Evolutionary conservation across 2,888 invertebrate species (phyloP).

Genomic region (Volucella inflata): DNA sequence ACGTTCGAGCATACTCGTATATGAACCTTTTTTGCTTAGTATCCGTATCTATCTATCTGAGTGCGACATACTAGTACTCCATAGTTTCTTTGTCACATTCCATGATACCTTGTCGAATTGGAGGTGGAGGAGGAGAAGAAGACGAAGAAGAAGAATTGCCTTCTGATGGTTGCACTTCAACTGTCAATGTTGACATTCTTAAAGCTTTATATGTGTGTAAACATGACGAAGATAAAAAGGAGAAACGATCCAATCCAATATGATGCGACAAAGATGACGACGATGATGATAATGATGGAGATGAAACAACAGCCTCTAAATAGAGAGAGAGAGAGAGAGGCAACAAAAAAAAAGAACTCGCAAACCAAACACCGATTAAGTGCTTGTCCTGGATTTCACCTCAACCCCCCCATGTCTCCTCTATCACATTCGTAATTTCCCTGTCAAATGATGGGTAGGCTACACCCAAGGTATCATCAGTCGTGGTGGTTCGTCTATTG

Average conservation of each 20-base stretch:
- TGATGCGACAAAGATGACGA: too few relatives aligned
- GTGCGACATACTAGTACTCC: constrained; percentile 1
- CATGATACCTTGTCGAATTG: constrained; percentile 52
- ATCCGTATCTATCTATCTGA: background rate
- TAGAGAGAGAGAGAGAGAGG: background rate
- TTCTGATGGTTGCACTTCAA: constrained; percentile 61
- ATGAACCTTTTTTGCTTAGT: background rate
- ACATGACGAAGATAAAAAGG: constrained; percentile 44
- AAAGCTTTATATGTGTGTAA: constrained; percentile 39
- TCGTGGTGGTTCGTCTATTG: constrained; percentile 30
- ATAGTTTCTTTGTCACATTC: constrained; percentile 48
- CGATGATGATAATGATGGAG: background rate
- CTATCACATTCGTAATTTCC: constrained; percentile 9
- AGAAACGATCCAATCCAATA: constrained; percentile 10
- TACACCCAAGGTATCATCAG: constrained; percentile 50
- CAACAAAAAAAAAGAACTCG: constrained; percentile 24
- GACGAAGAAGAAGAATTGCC: background rate
- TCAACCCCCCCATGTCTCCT: too few relatives aligned
- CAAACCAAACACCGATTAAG: constrained; percentile 9
- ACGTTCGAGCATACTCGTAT: background rate
- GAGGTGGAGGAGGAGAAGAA: constrained; percentile 29
- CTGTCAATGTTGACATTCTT: constrained; percentile 67
- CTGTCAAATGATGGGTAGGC: constrained; percentile 54
- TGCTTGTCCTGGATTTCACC: constrained; percentile 4
- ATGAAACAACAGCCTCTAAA: background rate